Percentiles rank a stretch among this genome's conserved stretches.
These are phyloP conservation scores for Drosophila tani DNA, from an alignment of 1,140 invertebrate species.

Conservation along the genomic window DNA sequence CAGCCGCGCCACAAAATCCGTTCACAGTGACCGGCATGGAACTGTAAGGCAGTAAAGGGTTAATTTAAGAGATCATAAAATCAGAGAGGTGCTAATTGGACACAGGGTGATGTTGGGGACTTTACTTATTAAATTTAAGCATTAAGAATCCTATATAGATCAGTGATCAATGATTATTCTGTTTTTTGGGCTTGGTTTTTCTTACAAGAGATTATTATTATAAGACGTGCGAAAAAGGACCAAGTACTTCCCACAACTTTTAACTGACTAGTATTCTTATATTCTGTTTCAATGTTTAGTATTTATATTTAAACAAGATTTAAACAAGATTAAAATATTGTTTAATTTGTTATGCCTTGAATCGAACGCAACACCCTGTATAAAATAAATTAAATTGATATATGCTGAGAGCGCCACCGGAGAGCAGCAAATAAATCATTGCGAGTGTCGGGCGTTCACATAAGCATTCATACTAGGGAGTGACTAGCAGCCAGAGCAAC, in stretches of 20 bases:
- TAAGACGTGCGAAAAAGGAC: too few relatives aligned
- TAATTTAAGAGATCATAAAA: neutral
- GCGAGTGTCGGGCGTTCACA: neutral
- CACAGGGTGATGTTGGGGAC: neutral
- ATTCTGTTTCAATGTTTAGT: too few relatives aligned
- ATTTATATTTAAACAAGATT: too few relatives aligned
- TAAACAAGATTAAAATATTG: too few relatives aligned
- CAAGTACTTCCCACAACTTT: too few relatives aligned
- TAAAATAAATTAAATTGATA: constrained; percentile 17
- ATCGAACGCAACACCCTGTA: constrained; percentile 53
- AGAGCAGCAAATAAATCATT: constrained; percentile 32
- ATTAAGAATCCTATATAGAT: too few relatives aligned
- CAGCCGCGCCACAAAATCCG: constrained; percentile 93
- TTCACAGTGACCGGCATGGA: constrained; percentile 91
- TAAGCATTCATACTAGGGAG: constrained; percentile 17
- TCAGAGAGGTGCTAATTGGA: neutral
- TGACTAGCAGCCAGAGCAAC: constrained; percentile 33
- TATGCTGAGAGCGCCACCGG: constrained; percentile 27
- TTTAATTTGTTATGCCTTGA: neutral
- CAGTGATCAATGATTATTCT: too few relatives aligned
- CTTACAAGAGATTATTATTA: too few relatives aligned
- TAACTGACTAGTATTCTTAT: too few relatives aligned
- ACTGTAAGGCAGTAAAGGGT: constrained; percentile 85
- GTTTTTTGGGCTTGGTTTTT: too few relatives aligned
- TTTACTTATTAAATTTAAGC: too few relatives aligned